These are phyloP conservation scores for Cirrhinus molitorella DNA, from an alignment of 2,797 vertebrate genomes.

Conservation along the genomic window DNA sequence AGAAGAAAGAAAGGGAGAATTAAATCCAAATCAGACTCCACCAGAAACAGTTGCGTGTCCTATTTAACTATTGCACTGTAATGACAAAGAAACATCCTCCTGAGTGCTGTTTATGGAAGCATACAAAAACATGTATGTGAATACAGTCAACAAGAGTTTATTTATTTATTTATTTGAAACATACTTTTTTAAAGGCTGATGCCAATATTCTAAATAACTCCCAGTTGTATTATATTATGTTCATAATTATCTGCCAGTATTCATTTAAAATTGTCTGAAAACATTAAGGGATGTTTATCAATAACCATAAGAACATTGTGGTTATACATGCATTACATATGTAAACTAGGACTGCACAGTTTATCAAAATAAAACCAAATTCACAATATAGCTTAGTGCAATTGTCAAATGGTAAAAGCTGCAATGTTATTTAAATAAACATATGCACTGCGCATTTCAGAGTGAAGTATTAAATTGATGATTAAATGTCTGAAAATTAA, in stretches of 20 bases:
- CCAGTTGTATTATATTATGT: neutral
- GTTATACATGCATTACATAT: neutral
- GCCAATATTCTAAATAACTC: neutral
- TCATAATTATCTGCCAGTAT: neutral
- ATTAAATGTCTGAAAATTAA: neutral
- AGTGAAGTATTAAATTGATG: neutral
- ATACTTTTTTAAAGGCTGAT: neutral
- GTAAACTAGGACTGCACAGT: neutral
- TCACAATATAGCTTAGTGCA: neutral
- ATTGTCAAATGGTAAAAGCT: neutral
- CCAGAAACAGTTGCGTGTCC: constrained; percentile 43
- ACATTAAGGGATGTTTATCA: neutral
- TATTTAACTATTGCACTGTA: constrained; percentile 46
- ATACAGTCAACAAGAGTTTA: neutral
- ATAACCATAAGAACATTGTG: neutral
- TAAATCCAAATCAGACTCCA: constrained; percentile 42
- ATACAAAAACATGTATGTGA: neutral
- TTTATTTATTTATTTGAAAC: neutral
- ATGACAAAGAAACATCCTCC: constrained; percentile 31
- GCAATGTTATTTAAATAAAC: neutral
- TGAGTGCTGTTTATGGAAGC: constrained; percentile 23
- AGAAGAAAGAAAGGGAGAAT: constrained; percentile 7
- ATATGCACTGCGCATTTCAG: neutral
- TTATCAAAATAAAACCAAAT: neutral
- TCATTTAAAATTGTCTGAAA: neutral